phyloP scores from a whole-genome alignment of 2,113 vertebrate species.

The Lasiurus borealis region DNA sequence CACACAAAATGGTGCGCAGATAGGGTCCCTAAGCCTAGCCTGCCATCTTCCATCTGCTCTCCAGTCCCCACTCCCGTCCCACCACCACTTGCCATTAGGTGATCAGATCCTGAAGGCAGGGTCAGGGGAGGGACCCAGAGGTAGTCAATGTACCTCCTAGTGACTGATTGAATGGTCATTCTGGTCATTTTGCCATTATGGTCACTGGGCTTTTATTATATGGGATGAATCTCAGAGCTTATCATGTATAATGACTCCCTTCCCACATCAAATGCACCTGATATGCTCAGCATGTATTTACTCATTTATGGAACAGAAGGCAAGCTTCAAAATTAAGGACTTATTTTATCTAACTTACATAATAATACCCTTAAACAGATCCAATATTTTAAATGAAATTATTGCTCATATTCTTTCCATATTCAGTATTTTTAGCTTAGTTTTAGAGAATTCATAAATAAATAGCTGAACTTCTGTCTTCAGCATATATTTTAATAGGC shows the following conservation, averaged over 20 bases:
- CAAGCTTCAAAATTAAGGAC: background rate
- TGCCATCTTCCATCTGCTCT: too few species aligned
- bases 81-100: too few species aligned
- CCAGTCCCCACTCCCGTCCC: too few species aligned
- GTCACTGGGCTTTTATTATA: too few species aligned
- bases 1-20: rapidly evolving
- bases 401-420: background rate
- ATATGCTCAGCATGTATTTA: background rate
- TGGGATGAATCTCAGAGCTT: background rate
- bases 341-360: background rate
- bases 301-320: background rate
- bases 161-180: too few species aligned
- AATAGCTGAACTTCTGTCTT: conserved; percentile 7
- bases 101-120: too few species aligned
- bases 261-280: rapidly evolving
- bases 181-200: too few species aligned
- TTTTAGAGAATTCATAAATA: conserved; percentile 23
- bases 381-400: background rate
- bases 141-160: too few species aligned
- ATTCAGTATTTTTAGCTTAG: background rate
- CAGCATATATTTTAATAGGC: conserved; percentile 54
- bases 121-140: too few species aligned
- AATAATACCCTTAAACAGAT: background rate
- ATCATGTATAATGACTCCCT: background rate
- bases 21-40: too few species aligned